Base-by-base conservation (phyloP, 2,113 vertebrate species). In the Terrapene triunguis region DNA sequence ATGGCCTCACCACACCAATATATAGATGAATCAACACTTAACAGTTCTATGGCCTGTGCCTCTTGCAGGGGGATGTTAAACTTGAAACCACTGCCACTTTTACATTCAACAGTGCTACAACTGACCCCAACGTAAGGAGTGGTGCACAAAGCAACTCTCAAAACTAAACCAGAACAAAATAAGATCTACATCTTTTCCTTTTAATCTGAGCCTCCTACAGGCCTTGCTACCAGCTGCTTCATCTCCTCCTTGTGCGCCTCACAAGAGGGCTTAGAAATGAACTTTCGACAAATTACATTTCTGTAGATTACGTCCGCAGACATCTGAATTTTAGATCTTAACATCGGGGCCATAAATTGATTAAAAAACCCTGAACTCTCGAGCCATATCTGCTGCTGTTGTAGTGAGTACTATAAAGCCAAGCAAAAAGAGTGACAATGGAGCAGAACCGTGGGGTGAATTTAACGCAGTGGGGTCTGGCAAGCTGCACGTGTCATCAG, bases 261-360 rank as follows among this genome's bases (percentile, higher is more conserved):
- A 82, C 91, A 91, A 94, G 87, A 95, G 62, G 65, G 86, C 84
- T 92, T 90, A 72, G 87, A 96, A 94, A 94, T 90, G 85, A 95
- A 82, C 0, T 0, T 84, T 94, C 96, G 89, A 90, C 92, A 97
- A 94, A 91, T 93, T 96, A 95, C 29, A 88, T 96, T 97, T 94
- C 91, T 89, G 88, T 92, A 97, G 89, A 95, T 97, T 96, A 89
- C 80, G 50, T 96, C 76, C 88, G 27, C 72, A 91, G 89, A 95
- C 96, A 92, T 85, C 0, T 0, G 85, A 92, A 97, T 96, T 93
- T 76, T 55, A 95, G 91, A 93, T 94, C 94, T 93, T 96, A 97
- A 96, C 93, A 95, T 91, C 59, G 54, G 65, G 91, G 59, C 80
- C 89, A 87, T 91, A 96, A 96, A 96, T 90, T 94, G 96, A 96